Evolutionary conservation across 2,113 vertebrate genomes (phyloP).

Genomic region (Mustela lutreola): DNA sequence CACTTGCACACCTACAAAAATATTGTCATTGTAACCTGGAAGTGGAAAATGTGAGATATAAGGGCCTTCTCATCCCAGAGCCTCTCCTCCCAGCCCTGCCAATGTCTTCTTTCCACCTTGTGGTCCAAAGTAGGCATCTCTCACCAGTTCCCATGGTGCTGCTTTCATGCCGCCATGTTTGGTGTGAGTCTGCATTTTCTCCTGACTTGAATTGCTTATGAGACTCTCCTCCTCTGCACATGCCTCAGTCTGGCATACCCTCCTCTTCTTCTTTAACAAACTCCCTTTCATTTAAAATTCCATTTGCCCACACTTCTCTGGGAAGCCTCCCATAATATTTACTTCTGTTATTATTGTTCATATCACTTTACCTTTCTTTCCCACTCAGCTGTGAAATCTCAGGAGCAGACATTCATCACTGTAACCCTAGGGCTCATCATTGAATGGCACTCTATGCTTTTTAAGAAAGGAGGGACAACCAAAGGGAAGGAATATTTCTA

Average conservation of each 20-base stretch:
- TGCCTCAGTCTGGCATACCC: fast-evolving
- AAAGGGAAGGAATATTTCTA: not conserved
- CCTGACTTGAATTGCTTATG: fast-evolving
- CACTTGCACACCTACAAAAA: fast-evolving
- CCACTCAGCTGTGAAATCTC: not conserved
- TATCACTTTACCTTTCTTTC: not conserved
- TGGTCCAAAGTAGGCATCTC: fast-evolving
- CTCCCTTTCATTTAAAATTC: not conserved
- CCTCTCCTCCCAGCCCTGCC: not conserved
- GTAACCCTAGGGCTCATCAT: not conserved
- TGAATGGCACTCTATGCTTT: not conserved
- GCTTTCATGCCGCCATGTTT: not conserved
- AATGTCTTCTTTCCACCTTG: not conserved
- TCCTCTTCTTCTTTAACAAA: not conserved
- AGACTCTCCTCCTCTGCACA: fast-evolving
- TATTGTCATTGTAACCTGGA: not conserved
- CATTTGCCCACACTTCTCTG: not conserved
- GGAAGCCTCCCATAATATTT: not conserved
- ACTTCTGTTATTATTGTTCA: not conserved
- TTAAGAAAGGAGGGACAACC: not conserved
- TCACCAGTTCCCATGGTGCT: fast-evolving
- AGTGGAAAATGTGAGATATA: not conserved
- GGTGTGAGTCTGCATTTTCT: not conserved
- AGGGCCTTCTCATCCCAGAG: not conserved
- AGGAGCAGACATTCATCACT: fast-evolving